Base-by-base conservation (phyloP, 2,113 vertebrate species). In the Grus americana region DNA sequence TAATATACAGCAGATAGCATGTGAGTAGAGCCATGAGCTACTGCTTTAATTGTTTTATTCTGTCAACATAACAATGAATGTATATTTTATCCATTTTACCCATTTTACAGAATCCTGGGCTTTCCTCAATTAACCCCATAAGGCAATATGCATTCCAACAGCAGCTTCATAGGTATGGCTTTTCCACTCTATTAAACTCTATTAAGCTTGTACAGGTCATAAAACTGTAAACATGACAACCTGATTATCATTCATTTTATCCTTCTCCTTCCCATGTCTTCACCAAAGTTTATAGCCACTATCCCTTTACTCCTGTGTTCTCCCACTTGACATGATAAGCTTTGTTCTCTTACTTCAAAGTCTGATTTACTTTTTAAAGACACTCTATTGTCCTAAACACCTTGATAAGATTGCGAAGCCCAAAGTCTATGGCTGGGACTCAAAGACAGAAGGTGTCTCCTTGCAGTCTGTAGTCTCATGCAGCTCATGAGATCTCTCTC, bases 141-240 rank as follows among this genome's bases (percentile, higher is more conserved):
- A 80, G 36, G 50, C 23, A 92, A 29, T 52, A 71, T 36, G 32
- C 59, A 65, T 86, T 88, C 63, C 90, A 86, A 79, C 47, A 88
- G 38, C 67, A 92, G 32, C 70, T 82, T 94, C 73, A 79, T 85
- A 91, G n/a, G 26, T 44, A 76, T 26, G 75, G 79, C 38, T 88
- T 85, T 92, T 92, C 55, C 40, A 82, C 75, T 63, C 66, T 82
- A 40, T 78, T 83, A 52, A 92, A 82, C 44, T 72, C 75, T 76
- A 42, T 85, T 85, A 85, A 86, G 58, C 36, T 92, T 44, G 40
- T 68, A 47, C 36, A 86, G 52, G 26, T 75, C 71, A 92, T 93
- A 79, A 93, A 90, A 83, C 58, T 65, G 58, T 73, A 94, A 95
- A 90, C 67, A 83, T 59, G 79, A 80, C 74, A 95, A 80, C 55